Evolutionary conservation across 1,140 invertebrate species (phyloP).

Genomic region (Ctenoplectra terminalis): DNA sequence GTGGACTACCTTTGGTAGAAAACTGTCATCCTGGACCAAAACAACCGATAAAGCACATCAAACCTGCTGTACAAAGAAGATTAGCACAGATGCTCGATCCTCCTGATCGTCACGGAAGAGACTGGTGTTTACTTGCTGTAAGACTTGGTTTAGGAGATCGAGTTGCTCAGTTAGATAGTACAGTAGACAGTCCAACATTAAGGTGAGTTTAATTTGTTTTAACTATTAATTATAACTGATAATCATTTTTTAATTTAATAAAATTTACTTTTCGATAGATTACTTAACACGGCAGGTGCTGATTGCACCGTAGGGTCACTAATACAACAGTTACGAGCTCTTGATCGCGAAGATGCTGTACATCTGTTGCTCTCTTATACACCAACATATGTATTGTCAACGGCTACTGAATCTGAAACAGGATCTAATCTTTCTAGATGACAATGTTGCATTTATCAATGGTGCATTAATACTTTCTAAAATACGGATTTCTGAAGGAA

Average conservation of each 20-base stretch:
- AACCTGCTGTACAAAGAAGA: slow-evolving; percentile 82
- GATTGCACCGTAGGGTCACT: slow-evolving; percentile 78
- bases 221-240: background rate
- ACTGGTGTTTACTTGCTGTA: slow-evolving; percentile 93
- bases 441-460: slow-evolving; percentile 74
- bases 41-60: slow-evolving; percentile 77
- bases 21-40: slow-evolving; percentile 78
- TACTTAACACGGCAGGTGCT: slow-evolving; percentile 74
- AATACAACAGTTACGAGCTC: slow-evolving; percentile 76
- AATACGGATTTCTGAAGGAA: slow-evolving; percentile 37
- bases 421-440: slow-evolving; percentile 82
- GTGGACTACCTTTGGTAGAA: slow-evolving; percentile 82
- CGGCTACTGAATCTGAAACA: slow-evolving; percentile 78
- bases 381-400: slow-evolving; percentile 76
- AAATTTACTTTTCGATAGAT: slow-evolving; percentile 60
- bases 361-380: slow-evolving; percentile 78
- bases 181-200: slow-evolving; percentile 78
- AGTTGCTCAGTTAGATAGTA: slow-evolving; percentile 80
- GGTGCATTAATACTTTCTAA: slow-evolving; percentile 74
- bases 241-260: background rate
- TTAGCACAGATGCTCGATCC: slow-evolving; percentile 89
- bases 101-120: slow-evolving; percentile 89
- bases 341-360: slow-evolving; percentile 79
- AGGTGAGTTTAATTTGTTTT: slow-evolving; percentile 60
- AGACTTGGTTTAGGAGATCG: slow-evolving; percentile 85